Conservation (phyloP, 2,797 vertebrate genomes). For the Stomatorhinus walkeri region DNA sequence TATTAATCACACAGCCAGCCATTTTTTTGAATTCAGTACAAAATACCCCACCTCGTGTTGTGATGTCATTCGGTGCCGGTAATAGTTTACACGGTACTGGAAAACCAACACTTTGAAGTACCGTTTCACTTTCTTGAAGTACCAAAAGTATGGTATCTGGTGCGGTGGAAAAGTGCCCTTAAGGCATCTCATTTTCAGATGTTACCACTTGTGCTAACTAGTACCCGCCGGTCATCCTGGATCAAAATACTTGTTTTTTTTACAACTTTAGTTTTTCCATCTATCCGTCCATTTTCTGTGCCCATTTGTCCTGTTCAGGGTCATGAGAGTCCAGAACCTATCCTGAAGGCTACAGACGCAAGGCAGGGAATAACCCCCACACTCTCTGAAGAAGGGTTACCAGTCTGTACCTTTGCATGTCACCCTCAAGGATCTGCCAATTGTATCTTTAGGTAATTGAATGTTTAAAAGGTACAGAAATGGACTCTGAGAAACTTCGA, state of each 20-base stretch:
- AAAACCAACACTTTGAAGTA: not conserved
- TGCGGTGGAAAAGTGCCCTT: not conserved
- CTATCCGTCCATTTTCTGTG: not conserved
- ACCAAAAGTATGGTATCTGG: not conserved
- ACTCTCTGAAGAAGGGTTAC: not conserved
- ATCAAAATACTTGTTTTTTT: not conserved
- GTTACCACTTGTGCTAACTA: not conserved
- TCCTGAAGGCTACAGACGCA: not conserved
- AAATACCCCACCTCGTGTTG: not conserved
- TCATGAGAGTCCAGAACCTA: not conserved
- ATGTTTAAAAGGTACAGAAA: not conserved
- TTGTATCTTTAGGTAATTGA: not conserved
- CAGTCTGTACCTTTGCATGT: not conserved
- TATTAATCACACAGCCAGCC: not conserved
- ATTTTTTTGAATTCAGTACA: not conserved
- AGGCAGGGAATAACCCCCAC: not conserved
- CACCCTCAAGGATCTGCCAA: not conserved
- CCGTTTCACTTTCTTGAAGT: too few species aligned
- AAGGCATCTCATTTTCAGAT: not conserved
- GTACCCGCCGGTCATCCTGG: not conserved
- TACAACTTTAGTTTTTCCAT: not conserved
- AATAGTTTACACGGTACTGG: too few species aligned
- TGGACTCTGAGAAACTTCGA: not conserved
- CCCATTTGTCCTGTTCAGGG: not conserved
- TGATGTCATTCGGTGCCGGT: not conserved